phyloP scores from a whole-genome alignment of 1,140 invertebrate genomes.

The Danaus melanippus region DNA sequence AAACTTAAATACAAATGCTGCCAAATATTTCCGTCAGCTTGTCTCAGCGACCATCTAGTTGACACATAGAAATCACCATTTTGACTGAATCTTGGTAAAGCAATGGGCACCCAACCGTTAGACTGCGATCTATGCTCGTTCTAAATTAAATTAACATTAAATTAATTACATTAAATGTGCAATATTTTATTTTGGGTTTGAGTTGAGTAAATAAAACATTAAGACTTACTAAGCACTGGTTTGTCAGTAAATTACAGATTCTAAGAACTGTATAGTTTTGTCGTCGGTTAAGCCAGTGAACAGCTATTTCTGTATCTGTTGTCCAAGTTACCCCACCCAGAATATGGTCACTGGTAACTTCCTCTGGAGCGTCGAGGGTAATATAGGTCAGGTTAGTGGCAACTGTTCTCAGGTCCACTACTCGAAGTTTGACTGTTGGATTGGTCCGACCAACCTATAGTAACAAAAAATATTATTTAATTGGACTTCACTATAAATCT shows the following conservation, averaged over 20 bases:
- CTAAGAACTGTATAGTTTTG: slow-evolving; percentile 79
- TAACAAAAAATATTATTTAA: slow-evolving; percentile 4
- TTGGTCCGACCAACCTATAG: slow-evolving; percentile 60
- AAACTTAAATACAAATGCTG: slow-evolving; percentile 62
- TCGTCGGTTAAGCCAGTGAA: slow-evolving; percentile 89
- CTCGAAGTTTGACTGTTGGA: slow-evolving; percentile 53
- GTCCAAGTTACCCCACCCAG: slow-evolving; percentile 84
- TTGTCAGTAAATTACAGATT: slow-evolving; percentile 50
- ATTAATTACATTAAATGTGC: background rate
- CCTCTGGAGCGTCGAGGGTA: slow-evolving; percentile 56
- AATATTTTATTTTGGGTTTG: background rate
- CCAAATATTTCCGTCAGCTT: slow-evolving; percentile 50
- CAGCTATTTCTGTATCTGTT: slow-evolving; percentile 77
- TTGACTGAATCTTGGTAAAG: slow-evolving; percentile 51
- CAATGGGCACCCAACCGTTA: slow-evolving; percentile 61
- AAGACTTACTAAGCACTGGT: slow-evolving; percentile 32
- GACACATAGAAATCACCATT: slow-evolving; percentile 49
- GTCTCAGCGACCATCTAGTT: slow-evolving; percentile 44
- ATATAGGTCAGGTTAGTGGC: slow-evolving; percentile 27
- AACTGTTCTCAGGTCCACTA: slow-evolving; percentile 43
- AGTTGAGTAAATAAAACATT: background rate
- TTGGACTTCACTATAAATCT: slow-evolving; percentile 7
- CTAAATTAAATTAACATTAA: slow-evolving; percentile 24
- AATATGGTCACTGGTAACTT: slow-evolving; percentile 70
- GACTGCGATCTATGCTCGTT: slow-evolving; percentile 51